phyloP scores from a whole-genome alignment of 2,888 invertebrate genomes.

The Drosophila bunnanda region DNA sequence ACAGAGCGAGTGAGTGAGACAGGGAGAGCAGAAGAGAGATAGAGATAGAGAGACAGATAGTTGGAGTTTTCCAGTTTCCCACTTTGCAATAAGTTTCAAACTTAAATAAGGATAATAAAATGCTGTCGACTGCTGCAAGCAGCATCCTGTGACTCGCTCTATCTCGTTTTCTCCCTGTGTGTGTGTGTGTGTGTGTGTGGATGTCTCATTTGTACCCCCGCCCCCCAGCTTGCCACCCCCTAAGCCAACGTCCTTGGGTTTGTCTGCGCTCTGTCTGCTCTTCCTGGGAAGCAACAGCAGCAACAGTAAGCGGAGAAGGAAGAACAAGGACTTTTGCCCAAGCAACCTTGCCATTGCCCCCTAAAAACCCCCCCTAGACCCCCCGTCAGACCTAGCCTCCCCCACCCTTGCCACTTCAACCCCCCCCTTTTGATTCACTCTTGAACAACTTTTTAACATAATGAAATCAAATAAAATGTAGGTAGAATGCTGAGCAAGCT shows the following conservation, averaged over 20 bases:
- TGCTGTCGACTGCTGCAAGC: slow-evolving; percentile 70
- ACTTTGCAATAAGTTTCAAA: slow-evolving; percentile 82
- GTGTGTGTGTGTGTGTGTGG: slow-evolving; percentile 27
- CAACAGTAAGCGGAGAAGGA: slow-evolving; percentile 31
- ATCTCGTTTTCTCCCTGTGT: slow-evolving; percentile 9
- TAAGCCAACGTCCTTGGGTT: slow-evolving; percentile 75
- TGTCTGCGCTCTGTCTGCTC: slow-evolving; percentile 75
- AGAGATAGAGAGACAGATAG: slow-evolving; percentile 55
- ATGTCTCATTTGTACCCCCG: slow-evolving; percentile 47
- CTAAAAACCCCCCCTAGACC: background rate
- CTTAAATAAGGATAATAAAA: slow-evolving; percentile 83
- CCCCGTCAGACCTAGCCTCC: no score
- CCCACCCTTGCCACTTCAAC: background rate
- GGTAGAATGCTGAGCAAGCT: slow-evolving; percentile 72
- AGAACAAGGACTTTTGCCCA: slow-evolving; percentile 53
- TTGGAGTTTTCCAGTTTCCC: slow-evolving; percentile 75
- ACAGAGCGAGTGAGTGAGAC: slow-evolving; percentile 4
- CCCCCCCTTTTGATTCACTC: slow-evolving; percentile 63
- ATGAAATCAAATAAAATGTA: slow-evolving; percentile 82
- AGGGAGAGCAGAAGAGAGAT: slow-evolving; percentile 3
- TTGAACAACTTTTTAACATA: slow-evolving; percentile 83
- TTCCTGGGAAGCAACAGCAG: slow-evolving; percentile 34
- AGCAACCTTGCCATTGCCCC: slow-evolving; percentile 30
- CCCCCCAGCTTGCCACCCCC: slow-evolving; percentile 11
- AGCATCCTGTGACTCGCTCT: slow-evolving; percentile 32